Percentiles rank a stretch among this genome's conserved stretches.
Evolutionary conservation across 2,888 invertebrate genomes (phyloP).

Genomic region (Drosophila melanosoma): DNA sequence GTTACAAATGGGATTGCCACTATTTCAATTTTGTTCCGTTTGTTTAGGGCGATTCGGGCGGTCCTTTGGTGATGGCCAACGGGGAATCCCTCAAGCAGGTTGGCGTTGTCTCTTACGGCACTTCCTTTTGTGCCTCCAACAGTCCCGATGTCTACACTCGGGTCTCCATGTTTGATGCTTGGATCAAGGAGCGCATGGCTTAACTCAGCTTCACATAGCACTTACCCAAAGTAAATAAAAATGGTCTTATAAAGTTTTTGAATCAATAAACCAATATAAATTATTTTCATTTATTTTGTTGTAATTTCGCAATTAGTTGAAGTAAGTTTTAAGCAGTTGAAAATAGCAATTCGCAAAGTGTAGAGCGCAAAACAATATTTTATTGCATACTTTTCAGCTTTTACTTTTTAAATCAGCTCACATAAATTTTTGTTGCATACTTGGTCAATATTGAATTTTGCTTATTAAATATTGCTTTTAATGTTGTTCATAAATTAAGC

Average conservation of each 20-base stretch:
- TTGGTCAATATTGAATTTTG: neutral
- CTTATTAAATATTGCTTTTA: too few relatives aligned
- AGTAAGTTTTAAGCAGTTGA: neutral
- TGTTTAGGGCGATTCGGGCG: conserved; percentile 84
- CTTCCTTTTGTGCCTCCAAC: conserved; percentile 82
- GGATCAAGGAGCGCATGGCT: conserved; percentile 81
- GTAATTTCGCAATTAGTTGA: conserved; percentile 9
- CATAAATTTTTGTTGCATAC: neutral
- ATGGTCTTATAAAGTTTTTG: too few relatives aligned
- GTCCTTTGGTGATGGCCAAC: conserved; percentile 82
- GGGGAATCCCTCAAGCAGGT: conserved; percentile 80
- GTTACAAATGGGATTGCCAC: too few relatives aligned
- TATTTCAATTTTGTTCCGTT: neutral
- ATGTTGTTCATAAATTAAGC: neutral
- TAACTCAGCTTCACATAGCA: conserved; percentile 7
- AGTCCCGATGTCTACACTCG: conserved; percentile 84
- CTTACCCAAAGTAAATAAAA: too few relatives aligned
- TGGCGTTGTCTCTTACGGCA: conserved; percentile 85
- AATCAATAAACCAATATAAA: neutral
- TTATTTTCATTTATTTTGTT: neutral
- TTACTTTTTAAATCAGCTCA: neutral
- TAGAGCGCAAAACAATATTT: neutral
- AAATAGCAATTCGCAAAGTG: neutral
- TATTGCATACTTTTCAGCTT: conserved; percentile 8
- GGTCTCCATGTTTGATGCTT: conserved; percentile 83